Evolutionary conservation across 37 sponge, comb jelly and placozoan genomes (phyloP).

Genomic region (Beroe ovata): DNA sequence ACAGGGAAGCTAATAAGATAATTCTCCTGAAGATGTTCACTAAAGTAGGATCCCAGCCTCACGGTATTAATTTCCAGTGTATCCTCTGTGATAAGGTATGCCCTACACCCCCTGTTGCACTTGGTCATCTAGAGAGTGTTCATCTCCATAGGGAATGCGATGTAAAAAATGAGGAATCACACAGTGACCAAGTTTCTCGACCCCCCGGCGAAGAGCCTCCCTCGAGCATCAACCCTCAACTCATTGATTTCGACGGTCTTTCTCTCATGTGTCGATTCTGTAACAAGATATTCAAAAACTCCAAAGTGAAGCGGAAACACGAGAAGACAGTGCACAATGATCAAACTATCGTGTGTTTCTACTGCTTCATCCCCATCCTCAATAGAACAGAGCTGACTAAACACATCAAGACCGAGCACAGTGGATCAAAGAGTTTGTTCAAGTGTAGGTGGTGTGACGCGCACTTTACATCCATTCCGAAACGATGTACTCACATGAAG

Average conservation of each 20-base stretch:
- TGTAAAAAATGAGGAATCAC: not conserved
- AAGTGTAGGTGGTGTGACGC: slow-evolving; percentile 66
- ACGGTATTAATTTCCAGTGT: slow-evolving; percentile 37
- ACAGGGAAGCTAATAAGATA: slow-evolving; percentile 48
- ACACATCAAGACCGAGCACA: slow-evolving; percentile 65
- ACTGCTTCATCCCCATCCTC: slow-evolving; percentile 60
- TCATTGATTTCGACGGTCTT: slow-evolving; percentile 25
- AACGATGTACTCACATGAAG: slow-evolving; percentile 61
- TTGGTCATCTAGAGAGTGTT: slow-evolving; percentile 5
- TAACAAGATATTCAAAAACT: slow-evolving; percentile 41
- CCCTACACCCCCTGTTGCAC: slow-evolving; percentile 20
- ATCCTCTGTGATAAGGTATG: slow-evolving; percentile 12
- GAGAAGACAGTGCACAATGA: slow-evolving; percentile 61
- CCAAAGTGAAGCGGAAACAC: slow-evolving; percentile 58
- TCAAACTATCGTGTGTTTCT: slow-evolving; percentile 51
- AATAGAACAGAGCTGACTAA: slow-evolving; percentile 58
- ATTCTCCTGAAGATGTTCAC: slow-evolving; percentile 55
- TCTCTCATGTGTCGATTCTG: slow-evolving; percentile 64
- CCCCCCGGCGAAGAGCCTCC: not conserved
- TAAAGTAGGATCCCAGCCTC: slow-evolving; percentile 8
- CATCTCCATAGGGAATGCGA: not conserved
- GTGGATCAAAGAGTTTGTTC: slow-evolving; percentile 58
- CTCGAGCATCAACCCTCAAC: slow-evolving; percentile 13
- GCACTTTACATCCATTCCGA: slow-evolving; percentile 57
- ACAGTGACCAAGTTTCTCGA: not conserved